Conservation (phyloP, 2,113 vertebrate species). For the Sander vitreus region DNA sequence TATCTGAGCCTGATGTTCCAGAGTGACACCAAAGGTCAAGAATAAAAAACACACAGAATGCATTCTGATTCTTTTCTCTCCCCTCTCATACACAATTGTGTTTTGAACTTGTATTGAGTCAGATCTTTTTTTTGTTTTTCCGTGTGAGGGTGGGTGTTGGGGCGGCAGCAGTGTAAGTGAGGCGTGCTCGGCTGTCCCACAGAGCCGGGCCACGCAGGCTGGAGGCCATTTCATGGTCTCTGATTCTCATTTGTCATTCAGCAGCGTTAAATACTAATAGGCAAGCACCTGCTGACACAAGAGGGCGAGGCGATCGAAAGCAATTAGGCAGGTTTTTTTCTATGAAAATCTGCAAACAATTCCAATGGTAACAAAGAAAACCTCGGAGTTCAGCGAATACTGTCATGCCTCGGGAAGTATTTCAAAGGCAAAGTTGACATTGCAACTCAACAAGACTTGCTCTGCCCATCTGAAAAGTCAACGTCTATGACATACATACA, state of each 20-base stretch:
- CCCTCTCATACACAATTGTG: slow-evolving; percentile 17
- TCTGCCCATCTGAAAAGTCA: slow-evolving; percentile 17
- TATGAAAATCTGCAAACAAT: slow-evolving; percentile 59
- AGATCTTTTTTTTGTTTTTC: slow-evolving; percentile 60
- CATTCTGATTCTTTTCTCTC: slow-evolving; percentile 9
- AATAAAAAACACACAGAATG: slow-evolving; percentile 8
- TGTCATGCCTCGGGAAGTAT: neutral
- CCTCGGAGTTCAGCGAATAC: neutral
- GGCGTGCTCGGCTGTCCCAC: slow-evolving; percentile 33
- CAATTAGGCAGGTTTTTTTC: slow-evolving; percentile 74
- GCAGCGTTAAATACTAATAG: slow-evolving; percentile 82
- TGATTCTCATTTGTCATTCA: slow-evolving; percentile 85
- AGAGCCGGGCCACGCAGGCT: slow-evolving; percentile 42
- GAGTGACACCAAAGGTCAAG: slow-evolving; percentile 37
- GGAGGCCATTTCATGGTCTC: slow-evolving; percentile 79
- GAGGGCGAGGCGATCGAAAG: slow-evolving; percentile 78
- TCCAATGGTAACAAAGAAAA: slow-evolving; percentile 9
- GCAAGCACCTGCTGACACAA: slow-evolving; percentile 80
- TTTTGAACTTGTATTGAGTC: slow-evolving; percentile 52
- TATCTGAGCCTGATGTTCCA: slow-evolving; percentile 14
- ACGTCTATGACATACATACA: slow-evolving; percentile 11
- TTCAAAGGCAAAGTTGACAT: slow-evolving; percentile 20
- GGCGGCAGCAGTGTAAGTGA: slow-evolving; percentile 16
- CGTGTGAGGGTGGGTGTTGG: slow-evolving; percentile 50
- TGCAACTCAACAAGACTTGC: neutral